Base-by-base conservation (phyloP, 2,888 invertebrate species). In the Crepidodera aurea region DNA sequence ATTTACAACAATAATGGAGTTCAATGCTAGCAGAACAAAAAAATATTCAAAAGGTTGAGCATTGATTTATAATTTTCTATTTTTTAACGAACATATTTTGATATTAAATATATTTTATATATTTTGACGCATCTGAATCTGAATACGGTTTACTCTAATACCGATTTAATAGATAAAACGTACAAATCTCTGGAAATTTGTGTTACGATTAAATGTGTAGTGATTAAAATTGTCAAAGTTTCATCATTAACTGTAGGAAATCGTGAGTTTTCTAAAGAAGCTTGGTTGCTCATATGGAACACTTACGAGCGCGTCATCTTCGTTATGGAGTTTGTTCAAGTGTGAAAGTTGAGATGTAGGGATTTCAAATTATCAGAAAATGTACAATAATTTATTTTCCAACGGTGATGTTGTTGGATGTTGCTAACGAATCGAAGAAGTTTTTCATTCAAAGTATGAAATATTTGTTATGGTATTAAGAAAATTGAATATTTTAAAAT, bases 301-400 rank as follows among this genome's bases (percentile, higher is more conserved):
- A 59, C 42, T 46, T 39, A 51, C 19, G 16, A 22, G n/a, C 51
- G 7, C 27, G 27, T 25, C 29, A 25, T 39, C 37, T 56, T 62
- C 66, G 63, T 66, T 66, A 66, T 56, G 48, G 46, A 62, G 65
- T 61, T 62, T 60, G 48, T 62, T 58, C 60, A 46, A 58, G 58
- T 60, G 58, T 58, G 53, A 63, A 66, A 62, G 54, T 57, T 63
- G 29, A 58, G 60, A 60, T 65, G 57, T 62, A 53, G 46, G 55
- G 62, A 51, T 56, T 50, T 60, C 39, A 27, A 39, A 51, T 27
- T 51, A 58, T 50, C 27, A 48, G 25, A 34, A 51, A 32, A 51
- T 59, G 42, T 40, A 51, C 42, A 51, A 40, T 51, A 59, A 59
- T 59, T 42, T 51, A 44, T 59, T 59, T 59, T 39, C 39, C 15